Evolutionary conservation across 2,113 vertebrate species (phyloP).

Genomic region (Tetrax tetrax): DNA sequence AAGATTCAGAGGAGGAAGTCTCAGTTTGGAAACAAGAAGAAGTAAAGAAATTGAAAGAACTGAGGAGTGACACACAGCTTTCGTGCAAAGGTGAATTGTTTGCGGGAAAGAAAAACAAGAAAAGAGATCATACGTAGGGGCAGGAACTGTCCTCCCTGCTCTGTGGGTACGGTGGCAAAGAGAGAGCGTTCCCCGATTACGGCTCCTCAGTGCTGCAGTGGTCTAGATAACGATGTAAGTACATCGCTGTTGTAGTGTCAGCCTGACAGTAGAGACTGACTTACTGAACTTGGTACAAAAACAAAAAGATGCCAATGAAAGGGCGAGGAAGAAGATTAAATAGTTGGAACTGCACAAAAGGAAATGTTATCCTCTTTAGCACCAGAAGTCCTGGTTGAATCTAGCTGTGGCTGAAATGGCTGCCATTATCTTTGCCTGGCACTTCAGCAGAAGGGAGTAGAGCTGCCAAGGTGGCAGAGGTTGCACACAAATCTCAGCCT

Average conservation of each 20-base stretch:
- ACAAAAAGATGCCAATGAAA: not conserved
- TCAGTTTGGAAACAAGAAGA: not conserved
- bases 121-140: not conserved
- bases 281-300: not conserved
- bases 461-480: not conserved
- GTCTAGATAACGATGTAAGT: rapidly evolving
- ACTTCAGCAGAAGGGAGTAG: not conserved
- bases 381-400: not conserved
- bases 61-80: too few species aligned
- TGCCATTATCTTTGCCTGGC: not conserved
- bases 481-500: not conserved
- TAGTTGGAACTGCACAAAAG: not conserved
- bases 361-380: not conserved
- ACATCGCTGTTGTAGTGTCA: rapidly evolving
- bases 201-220: rapidly evolving
- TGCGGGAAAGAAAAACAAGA: not conserved
- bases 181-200: rapidly evolving
- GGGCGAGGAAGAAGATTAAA: not conserved
- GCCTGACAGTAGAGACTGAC: not conserved
- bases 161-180: rapidly evolving
- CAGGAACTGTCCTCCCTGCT: not conserved
- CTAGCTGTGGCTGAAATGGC: not conserved
- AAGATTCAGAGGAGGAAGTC: not conserved
- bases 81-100: not conserved
- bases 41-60: not conserved